Base-by-base conservation (phyloP, 2,113 vertebrate genomes). In the Crypturellus undulatus region DNA sequence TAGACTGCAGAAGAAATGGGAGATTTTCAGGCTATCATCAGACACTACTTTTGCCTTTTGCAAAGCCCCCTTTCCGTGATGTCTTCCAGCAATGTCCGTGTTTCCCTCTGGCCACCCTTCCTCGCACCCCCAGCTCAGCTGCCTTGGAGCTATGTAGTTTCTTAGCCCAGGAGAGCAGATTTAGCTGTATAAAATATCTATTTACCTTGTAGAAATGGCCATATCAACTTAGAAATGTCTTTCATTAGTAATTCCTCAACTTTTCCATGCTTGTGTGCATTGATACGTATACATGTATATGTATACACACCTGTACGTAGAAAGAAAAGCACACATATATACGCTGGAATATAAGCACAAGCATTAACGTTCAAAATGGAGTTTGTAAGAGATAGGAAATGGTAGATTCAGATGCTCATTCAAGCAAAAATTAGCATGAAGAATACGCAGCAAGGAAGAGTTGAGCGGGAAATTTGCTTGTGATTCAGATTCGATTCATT, bases 121-220 rank as follows among this genome's bases (percentile, higher is more conserved):
- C 42, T 85, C 38, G 38, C 38, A 38, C 38, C 38, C 38, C 38
- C 38, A 38, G 38, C 38, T 38, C 38, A 38, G 38, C 38, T 38
- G 38, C 38, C 21, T 49, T 49, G 12, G 49, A 49, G 20, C 49
- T 84, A 71, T 62, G 72, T 30, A 62, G 10, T 43, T 67, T 67
- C 9, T 32, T 77, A 38, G n/a, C 67, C 62, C 38, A 49, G 40
- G 21, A 84, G 80, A 70, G 18, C 26, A 26, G 40, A 69, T 52
- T 72, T 87, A 71, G 42, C 54, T 82, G 49, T 62, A 52, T 54
- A 71, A 87, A 91, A 79, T 77, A 89, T 32, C 62, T 89, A 36
- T 63, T 92, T 76, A 36, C 6, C 52, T 67, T 51, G 49, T 30
- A 82, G 62, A 79, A 93, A 84, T 24, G 65, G 40, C 43, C 40